Evolutionary conservation across 2,888 invertebrate genomes (phyloP).

Genomic region (Parthenolecanium corni): DNA sequence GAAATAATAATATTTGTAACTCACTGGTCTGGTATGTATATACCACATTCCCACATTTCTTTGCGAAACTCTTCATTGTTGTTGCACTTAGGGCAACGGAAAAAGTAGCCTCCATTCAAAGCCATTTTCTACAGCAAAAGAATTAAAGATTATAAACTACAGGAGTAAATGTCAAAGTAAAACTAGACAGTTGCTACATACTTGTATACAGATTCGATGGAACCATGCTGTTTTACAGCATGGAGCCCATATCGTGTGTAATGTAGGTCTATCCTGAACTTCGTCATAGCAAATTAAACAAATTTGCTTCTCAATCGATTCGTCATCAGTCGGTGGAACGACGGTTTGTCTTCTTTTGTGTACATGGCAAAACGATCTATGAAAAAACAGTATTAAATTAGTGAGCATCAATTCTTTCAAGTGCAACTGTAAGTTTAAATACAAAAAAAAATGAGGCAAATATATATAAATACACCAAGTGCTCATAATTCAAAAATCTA

Average conservation of each 20-base stretch:
- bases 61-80: slow-evolving; percentile 52
- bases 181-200: slow-evolving; percentile 34
- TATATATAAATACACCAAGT: too few relatives aligned
- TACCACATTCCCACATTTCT: slow-evolving; percentile 53
- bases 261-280: slow-evolving; percentile 41
- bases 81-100: slow-evolving; percentile 75
- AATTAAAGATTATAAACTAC: not conserved
- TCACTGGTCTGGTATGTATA: slow-evolving; percentile 51
- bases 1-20: not conserved
- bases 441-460: too few relatives aligned
- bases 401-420: too few relatives aligned
- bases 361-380: too few relatives aligned
- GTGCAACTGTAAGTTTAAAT: too few relatives aligned
- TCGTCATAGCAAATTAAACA: slow-evolving; percentile 61
- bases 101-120: slow-evolving; percentile 62
- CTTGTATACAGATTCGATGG: slow-evolving; percentile 59
- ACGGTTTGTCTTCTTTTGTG: too few relatives aligned
- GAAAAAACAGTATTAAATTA: too few relatives aligned
- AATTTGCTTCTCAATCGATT: slow-evolving; percentile 30
- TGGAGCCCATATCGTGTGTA: slow-evolving; percentile 53
- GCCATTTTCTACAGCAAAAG: slow-evolving; percentile 43
- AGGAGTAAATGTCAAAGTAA: not conserved
- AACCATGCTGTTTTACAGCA: slow-evolving; percentile 71
- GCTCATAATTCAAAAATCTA: too few relatives aligned
- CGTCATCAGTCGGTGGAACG: too few relatives aligned